A percentile compares a stretch with the other conserved stretches of the same genome.
Conservation (phyloP, 2,797 vertebrate species). For the Pteronotus mesoamericanus region DNA sequence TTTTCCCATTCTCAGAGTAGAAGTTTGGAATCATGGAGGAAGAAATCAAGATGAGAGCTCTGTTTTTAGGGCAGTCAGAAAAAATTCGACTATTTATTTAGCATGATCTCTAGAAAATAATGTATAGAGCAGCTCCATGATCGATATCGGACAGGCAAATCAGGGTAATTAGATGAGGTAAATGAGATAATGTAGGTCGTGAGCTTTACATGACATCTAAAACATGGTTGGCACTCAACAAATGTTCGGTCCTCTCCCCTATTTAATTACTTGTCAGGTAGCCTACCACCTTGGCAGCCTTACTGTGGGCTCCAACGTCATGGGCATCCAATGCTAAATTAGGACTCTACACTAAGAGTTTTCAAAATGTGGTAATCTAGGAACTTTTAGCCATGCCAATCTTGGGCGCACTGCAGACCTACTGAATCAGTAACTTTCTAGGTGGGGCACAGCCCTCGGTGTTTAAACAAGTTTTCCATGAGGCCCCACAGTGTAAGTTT, state of each 20-base stretch:
- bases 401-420: neutral
- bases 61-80: neutral
- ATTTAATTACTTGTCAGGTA: neutral
- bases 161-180: neutral
- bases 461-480: neutral
- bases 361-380: neutral
- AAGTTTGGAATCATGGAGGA: neutral
- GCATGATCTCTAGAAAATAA: neutral
- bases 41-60: neutral
- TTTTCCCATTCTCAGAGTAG: neutral
- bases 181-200: neutral
- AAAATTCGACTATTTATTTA: neutral
- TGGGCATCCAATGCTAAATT: neutral
- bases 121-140: neutral
- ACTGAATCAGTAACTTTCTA: neutral
- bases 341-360: neutral
- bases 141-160: neutral
- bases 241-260: neutral
- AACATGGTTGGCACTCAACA: neutral
- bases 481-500: neutral
- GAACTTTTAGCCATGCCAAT: neutral
- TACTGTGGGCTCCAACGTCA: neutral
- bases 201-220: neutral
- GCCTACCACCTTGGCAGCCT: neutral
- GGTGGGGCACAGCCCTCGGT: neutral